Percentiles rank a stretch among this genome's conserved stretches.
phyloP scores from a whole-genome alignment of 2,888 invertebrate genomes.

The Drosophila limbata region DNA sequence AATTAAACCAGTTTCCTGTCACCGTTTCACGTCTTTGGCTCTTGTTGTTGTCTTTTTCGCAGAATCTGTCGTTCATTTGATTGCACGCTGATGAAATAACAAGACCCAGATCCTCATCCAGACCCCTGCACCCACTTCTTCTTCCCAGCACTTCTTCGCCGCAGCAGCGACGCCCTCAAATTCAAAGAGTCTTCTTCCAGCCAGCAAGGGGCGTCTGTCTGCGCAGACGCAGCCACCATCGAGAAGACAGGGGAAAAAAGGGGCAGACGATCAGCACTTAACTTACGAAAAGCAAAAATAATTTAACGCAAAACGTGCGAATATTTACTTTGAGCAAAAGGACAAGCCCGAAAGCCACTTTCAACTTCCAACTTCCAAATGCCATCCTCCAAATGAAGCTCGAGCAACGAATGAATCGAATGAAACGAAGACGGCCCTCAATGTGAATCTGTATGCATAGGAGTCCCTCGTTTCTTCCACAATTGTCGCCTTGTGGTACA shows the following conservation, averaged over 20 bases:
- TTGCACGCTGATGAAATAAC: constrained; percentile 70
- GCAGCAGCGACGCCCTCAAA: constrained; percentile 45
- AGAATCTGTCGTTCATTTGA: constrained; percentile 57
- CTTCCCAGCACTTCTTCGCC: background rate
- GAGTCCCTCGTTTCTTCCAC: constrained; percentile 9
- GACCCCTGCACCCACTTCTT: constrained; percentile 1
- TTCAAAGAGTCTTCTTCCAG: constrained; percentile 34
- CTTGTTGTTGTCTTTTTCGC: constrained; percentile 35
- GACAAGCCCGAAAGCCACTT: constrained; percentile 23
- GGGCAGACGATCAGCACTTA: constrained; percentile 36
- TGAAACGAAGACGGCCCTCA: constrained; percentile 6
- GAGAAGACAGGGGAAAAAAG: background rate
- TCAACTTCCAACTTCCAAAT: constrained; percentile 8
- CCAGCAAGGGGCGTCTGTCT: constrained; percentile 25
- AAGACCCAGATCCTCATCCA: constrained; percentile 38
- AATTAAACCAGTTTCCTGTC: constrained; percentile 77
- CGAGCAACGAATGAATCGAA: background rate
- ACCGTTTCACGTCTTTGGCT: constrained; percentile 24
- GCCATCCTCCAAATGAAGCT: constrained; percentile 2
- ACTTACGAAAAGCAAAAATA: constrained; percentile 52
- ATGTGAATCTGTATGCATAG: constrained; percentile 8
- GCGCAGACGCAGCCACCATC: constrained; percentile 46
- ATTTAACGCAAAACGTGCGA: constrained; percentile 76
- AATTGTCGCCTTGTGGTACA: constrained; percentile 1
- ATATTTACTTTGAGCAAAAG: constrained; percentile 64